A percentile compares a stretch with the other conserved stretches of the same genome.
Conservation (phyloP, 2,888 invertebrate genomes). For the Pelosia muscerda region DNA sequence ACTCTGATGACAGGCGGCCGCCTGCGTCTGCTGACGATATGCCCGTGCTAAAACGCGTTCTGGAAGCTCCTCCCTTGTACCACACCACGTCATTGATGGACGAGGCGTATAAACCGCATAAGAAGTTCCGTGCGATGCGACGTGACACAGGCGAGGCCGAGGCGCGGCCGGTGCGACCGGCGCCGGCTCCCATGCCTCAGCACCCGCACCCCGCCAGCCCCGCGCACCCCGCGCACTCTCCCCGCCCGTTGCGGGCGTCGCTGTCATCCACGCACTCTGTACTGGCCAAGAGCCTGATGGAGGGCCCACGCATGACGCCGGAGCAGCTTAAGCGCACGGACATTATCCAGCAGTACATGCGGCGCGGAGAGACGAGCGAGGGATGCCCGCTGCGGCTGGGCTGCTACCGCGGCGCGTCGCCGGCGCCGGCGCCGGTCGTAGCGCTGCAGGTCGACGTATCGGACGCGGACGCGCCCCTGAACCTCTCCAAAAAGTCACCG, state of each 20-base stretch:
- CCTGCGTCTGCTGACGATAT: slow-evolving; percentile 93
- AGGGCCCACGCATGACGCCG: slow-evolving; percentile 97
- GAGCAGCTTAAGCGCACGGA: slow-evolving; percentile 97
- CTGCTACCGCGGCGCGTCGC: slow-evolving; percentile 77
- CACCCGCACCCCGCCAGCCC: slow-evolving; percentile 81
- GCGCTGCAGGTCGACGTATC: slow-evolving; percentile 92
- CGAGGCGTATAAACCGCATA: slow-evolving; percentile 98
- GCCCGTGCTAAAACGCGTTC: slow-evolving; percentile 96
- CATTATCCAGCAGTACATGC: slow-evolving; percentile 96
- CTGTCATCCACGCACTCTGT: slow-evolving; percentile 96
- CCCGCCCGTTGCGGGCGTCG: slow-evolving; percentile 85
- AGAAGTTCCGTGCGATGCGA: slow-evolving; percentile 95
- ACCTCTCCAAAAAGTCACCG: slow-evolving; percentile 95
- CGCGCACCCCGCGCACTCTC: slow-evolving; percentile 83
- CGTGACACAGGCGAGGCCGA: slow-evolving; percentile 94
- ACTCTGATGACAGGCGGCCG: slow-evolving; percentile 87
- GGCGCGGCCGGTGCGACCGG: slow-evolving; percentile 71
- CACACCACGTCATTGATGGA: slow-evolving; percentile 97
- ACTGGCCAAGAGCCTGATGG: slow-evolving; percentile 95
- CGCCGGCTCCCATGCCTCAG: slow-evolving; percentile 85
- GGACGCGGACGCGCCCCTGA: slow-evolving; percentile 94
- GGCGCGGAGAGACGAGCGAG: slow-evolving; percentile 89
- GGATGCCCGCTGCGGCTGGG: slow-evolving; percentile 75
- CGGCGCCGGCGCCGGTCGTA: slow-evolving; percentile 82
- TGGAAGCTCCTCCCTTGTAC: slow-evolving; percentile 96